Evolutionary conservation across 2,888 invertebrate genomes (phyloP).

Genomic region (Trissolcus japonicus): DNA sequence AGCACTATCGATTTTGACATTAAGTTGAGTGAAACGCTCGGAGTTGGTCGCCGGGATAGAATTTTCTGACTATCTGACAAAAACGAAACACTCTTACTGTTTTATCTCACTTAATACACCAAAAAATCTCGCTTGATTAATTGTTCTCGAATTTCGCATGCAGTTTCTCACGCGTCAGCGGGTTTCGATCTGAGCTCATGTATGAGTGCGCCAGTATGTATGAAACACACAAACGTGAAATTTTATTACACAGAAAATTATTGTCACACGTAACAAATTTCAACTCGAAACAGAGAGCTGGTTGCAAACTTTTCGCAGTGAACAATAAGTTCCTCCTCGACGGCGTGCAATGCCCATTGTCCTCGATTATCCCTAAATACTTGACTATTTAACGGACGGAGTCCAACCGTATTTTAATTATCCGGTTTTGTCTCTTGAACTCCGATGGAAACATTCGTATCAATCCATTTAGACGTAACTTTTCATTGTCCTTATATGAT

Average conservation of each 20-base stretch:
- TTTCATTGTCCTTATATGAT: constrained; percentile 20
- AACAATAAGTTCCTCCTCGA: constrained; percentile 49
- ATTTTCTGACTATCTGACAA: constrained; percentile 19
- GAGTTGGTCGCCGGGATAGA: constrained; percentile 18
- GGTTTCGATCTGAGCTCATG: too few relatives aligned
- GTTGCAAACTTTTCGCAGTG: constrained; percentile 46
- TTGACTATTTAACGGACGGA: constrained; percentile 53
- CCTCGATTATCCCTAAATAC: constrained; percentile 45
- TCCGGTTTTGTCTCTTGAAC: constrained; percentile 49
- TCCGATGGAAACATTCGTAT: constrained; percentile 44
- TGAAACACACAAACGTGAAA: background rate
- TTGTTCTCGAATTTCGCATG: too few relatives aligned
- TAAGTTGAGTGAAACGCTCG: constrained; percentile 20
- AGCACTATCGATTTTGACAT: constrained; percentile 31
- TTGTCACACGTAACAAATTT: constrained; percentile 48
- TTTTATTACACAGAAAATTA: constrained; percentile 41
- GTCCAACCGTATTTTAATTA: constrained; percentile 53
- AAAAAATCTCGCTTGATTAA: background rate
- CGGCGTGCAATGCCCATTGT: constrained; percentile 38
- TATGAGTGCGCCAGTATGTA: too few relatives aligned
- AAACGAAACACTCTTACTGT: background rate
- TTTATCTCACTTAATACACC: background rate
- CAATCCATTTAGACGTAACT: constrained; percentile 42
- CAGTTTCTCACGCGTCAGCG: too few relatives aligned
- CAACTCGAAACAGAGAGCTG: constrained; percentile 34